Evolutionary conservation across 2,888 invertebrate species (phyloP), one percentile per base, ranked within the genome.

Genomic region (Trichopoda pennipes): DNA sequence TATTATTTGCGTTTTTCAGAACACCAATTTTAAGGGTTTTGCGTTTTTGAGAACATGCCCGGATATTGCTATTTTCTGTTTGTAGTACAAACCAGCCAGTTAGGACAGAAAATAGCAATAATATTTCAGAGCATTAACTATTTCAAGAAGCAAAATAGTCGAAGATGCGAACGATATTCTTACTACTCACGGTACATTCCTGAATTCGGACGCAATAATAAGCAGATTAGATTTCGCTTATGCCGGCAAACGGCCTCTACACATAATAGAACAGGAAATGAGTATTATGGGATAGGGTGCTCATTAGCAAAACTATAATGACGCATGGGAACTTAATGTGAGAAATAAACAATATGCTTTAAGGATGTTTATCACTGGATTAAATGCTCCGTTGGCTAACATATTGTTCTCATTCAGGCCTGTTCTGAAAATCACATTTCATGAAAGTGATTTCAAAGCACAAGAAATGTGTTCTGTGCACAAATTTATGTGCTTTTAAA

Each of bases 191-290:
- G 80, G 79, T 1, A 80, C 81, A 12, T 76, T 81, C 6, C 12
- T 84, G 21, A 77, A 80, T 14, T 72, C 60, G 17, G 78, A 80
- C 7, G 76, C 72, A 6, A 79, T 81, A 4, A 75, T 84, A 3
- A 55, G 60, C 7, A 42, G 76, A 28, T 49, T 81, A 35, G 79
- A 81, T 51, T 80, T 84, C 14, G 69, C 81, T 4, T 84, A 70
- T 47, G 69, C 81, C 12, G 76, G 80, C 19, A 84, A 80, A 60
- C 42, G 79, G 14, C 73, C 79, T 7, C n/a, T 72, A 8, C 81
- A 81, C 49, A 60, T 42, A 42, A 76, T 77, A 51, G 77, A 83
- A 44, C 80, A 77, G n/a, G 77, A 83, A 56, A 23, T 83, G 16
- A 74, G 77, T 35, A 32, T 83, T 35, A 53, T 80, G 68, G 38